Conservation (phyloP, 2,888 invertebrate species). For the Meteorus colon region DNA sequence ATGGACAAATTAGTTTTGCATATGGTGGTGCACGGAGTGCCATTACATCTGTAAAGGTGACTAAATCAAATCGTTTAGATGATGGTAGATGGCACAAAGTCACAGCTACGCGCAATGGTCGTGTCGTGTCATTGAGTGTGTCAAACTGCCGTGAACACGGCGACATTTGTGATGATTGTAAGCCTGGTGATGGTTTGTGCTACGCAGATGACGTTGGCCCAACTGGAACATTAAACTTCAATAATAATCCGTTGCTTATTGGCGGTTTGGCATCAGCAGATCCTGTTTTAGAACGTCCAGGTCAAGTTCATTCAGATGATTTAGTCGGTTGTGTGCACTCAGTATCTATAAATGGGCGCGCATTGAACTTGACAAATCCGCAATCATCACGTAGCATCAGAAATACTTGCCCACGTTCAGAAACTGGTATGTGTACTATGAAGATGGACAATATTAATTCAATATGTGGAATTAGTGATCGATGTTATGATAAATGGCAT, state of each 20-base stretch:
- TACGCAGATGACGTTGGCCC: constrained; percentile 91
- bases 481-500: constrained; percentile 91
- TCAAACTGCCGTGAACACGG: constrained; percentile 89
- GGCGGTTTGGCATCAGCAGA: constrained; percentile 91
- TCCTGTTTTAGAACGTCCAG: constrained; percentile 90
- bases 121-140: constrained; percentile 89
- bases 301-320: constrained; percentile 93
- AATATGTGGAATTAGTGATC: constrained; percentile 79
- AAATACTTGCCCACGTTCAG: constrained; percentile 84
- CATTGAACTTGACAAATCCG: constrained; percentile 87
- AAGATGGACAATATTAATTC: constrained; percentile 69
- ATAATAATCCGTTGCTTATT: constrained; percentile 88
- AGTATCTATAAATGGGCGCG: constrained; percentile 89
- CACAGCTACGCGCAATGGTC: constrained; percentile 91
- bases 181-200: constrained; percentile 86
- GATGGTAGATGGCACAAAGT: constrained; percentile 95
- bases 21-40: constrained; percentile 93
- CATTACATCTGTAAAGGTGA: constrained; percentile 85
- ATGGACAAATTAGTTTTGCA: constrained; percentile 90
- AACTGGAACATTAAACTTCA: constrained; percentile 92
- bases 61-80: constrained; percentile 79
- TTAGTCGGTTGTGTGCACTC: constrained; percentile 96
- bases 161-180: constrained; percentile 89
- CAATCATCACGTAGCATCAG: constrained; percentile 82
- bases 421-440: constrained; percentile 78